Base-by-base conservation (phyloP, 2,113 vertebrate genomes). In the Mus musculus region DNA sequence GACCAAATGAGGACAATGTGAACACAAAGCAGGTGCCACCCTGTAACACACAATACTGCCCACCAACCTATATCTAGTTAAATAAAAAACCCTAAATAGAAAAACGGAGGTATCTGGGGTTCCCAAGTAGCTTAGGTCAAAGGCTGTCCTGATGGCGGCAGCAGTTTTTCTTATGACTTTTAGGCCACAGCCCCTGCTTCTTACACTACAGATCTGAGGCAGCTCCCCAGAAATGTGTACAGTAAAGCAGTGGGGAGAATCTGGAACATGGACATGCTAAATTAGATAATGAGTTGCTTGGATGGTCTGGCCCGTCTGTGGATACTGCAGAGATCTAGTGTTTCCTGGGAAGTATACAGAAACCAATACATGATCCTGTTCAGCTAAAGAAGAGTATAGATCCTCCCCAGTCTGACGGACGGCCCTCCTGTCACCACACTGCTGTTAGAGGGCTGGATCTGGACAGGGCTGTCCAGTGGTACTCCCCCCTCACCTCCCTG, bases 391-490 rank as follows among this genome's bases (percentile, higher is more conserved):
- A 33, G 54, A 54, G 52, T 5, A 46, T 28, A 7, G 17, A 4
- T 12, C 59, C 88, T 84, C 28, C 90, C 56, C 81, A 0, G 94
- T 11, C 10, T 16, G 7, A 36, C 0, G 3, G 33, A 13, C 39
- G 52, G 0, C 0, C 20, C 17, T 39, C 26, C 49, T 10, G 1
- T 5, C 3, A 46, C 30, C 6, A 13, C 65, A 12, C 28, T 28
- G 65, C 42, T 72, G 11, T 10, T 7, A 0, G 5, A 76, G 86
- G n/a, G 33, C 7, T 24, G 56, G 54, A 24, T 49, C 11, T 22
- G 22, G 20, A 59, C 22, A 36, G 80, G 88, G 46, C 0, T 24
- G 22, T 28, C 28, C 5, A 42, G 56, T 54, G 1, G 61, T 0
- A 4, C 49, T 8, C 33, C n/a, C 20, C 72, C 30, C 1, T 22